Evolutionary conservation across 2,797 vertebrate species (phyloP).

Genomic region (Choloepus didactylus): DNA sequence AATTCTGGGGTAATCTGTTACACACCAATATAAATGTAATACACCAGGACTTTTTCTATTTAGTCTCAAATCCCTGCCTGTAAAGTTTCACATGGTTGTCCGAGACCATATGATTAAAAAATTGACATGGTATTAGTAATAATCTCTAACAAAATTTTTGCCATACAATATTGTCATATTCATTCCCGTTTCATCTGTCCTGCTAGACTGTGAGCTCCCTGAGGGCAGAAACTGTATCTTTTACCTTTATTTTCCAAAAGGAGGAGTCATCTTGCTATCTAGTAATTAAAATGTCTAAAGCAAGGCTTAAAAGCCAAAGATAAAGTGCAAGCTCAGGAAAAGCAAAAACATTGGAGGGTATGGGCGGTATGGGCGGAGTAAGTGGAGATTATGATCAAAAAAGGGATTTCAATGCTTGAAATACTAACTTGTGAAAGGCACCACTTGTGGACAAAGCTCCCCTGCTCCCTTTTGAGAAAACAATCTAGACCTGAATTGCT

Average conservation of each 20-base stretch:
- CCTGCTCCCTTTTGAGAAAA: neutral
- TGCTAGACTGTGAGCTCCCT: neutral
- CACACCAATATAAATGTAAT: neutral
- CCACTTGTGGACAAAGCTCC: neutral
- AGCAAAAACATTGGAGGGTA: neutral
- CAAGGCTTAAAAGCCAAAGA: neutral
- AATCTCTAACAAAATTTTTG: neutral
- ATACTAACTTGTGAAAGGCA: neutral
- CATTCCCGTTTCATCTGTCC: neutral
- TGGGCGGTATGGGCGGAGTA: neutral
- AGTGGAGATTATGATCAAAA: neutral
- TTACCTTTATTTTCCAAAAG: slow-evolving; percentile 30
- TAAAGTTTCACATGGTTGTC: neutral
- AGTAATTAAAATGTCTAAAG: neutral
- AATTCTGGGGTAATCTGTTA: neutral
- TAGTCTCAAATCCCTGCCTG: slow-evolving; percentile 8
- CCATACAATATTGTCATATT: neutral
- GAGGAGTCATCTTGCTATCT: neutral
- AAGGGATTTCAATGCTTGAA: neutral
- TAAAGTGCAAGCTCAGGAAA: neutral
- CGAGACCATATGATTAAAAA: neutral
- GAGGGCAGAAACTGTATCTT: neutral
- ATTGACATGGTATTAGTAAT: neutral
- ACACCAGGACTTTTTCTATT: neutral
- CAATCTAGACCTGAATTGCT: neutral